Percentiles rank a stretch among this genome's conserved stretches.
These are phyloP conservation scores for Drosophila peninsularis DNA, from an alignment of 2,888 invertebrate genomes.

Conservation along the genomic window DNA sequence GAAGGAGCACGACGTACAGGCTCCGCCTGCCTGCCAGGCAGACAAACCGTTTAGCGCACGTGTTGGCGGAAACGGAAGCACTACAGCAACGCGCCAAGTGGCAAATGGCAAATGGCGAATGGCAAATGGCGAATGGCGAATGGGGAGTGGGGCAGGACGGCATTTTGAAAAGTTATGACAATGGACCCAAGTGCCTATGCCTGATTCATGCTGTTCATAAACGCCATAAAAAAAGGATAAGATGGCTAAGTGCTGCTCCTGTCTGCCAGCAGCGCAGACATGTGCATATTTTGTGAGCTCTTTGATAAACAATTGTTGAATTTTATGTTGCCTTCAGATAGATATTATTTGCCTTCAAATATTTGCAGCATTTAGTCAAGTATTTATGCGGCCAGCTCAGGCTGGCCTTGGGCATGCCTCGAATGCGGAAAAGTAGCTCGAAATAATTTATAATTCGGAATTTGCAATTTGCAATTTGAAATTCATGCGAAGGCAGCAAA, in stretches of 20 bases:
- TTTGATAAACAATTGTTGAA: neutral
- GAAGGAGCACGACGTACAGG: slow-evolving; percentile 5
- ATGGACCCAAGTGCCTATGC: slow-evolving; percentile 29
- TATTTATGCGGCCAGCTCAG: neutral
- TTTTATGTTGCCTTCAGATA: neutral
- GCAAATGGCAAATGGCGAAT: slow-evolving; percentile 33
- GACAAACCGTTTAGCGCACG: slow-evolving; percentile 73
- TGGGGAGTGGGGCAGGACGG: neutral
- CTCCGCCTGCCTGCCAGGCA: slow-evolving; percentile 20
- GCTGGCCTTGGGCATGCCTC: neutral
- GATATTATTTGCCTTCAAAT: neutral
- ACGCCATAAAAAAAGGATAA: slow-evolving; percentile 18
- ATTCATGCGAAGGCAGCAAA: slow-evolving; percentile 21
- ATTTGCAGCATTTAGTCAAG: neutral
- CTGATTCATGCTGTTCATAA: slow-evolving; percentile 38
- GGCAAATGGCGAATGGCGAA: slow-evolving; percentile 14
- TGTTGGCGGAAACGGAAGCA: slow-evolving; percentile 69
- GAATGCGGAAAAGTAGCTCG: neutral
- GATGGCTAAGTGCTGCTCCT: slow-evolving; percentile 26
- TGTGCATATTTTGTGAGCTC: neutral
- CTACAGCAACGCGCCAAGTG: slow-evolving; percentile 47
- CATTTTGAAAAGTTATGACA: slow-evolving; percentile 42
- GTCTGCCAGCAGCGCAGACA: neutral
- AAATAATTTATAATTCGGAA: slow-evolving; percentile 18
- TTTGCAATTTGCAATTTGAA: slow-evolving; percentile 13